phyloP scores from a whole-genome alignment of 2,113 vertebrate genomes.

The Megalops atlanticus region DNA sequence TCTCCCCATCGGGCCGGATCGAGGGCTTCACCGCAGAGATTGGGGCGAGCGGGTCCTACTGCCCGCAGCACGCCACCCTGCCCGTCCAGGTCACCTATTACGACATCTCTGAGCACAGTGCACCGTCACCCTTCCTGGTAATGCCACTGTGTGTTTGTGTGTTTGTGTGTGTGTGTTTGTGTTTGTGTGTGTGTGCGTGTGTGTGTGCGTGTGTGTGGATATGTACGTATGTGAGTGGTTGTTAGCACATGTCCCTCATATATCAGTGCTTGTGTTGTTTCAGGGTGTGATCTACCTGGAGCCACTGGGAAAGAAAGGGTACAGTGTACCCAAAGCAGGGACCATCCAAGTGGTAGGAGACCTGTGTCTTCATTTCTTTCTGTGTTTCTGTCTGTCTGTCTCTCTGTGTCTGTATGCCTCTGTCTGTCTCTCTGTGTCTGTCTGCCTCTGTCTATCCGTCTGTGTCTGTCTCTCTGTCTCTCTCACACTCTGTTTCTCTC shows the following conservation, averaged over 20 bases:
- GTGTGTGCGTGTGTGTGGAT: background rate
- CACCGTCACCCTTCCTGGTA: constrained; percentile 94
- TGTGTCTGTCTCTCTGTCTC: too few relatives aligned
- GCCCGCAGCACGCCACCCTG: constrained; percentile 91
- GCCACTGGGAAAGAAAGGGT: constrained; percentile 95
- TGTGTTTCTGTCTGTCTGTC: background rate
- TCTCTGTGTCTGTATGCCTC: too few relatives aligned
- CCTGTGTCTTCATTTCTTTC: background rate
- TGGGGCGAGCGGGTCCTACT: constrained; percentile 94
- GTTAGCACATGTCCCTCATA: background rate
- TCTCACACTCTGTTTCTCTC: background rate
- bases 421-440: background rate
- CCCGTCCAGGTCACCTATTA: constrained; percentile 96
- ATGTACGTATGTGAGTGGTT: background rate
- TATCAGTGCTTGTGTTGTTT: background rate
- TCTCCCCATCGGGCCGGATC: constrained; percentile 86
- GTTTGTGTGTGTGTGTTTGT: constrained; percentile 13
- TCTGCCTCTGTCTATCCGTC: background rate
- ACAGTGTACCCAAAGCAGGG: constrained; percentile 95
- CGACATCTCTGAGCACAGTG: constrained; percentile 92
- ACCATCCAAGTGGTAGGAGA: constrained; percentile 98
- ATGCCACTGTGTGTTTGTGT: background rate
- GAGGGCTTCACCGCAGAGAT: constrained; percentile 96
- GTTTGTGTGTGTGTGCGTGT: background rate
- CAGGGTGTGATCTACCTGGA: constrained; percentile 93